Base-by-base conservation (phyloP, 2,797 vertebrate genomes). In the Cichlasoma orientale region DNA sequence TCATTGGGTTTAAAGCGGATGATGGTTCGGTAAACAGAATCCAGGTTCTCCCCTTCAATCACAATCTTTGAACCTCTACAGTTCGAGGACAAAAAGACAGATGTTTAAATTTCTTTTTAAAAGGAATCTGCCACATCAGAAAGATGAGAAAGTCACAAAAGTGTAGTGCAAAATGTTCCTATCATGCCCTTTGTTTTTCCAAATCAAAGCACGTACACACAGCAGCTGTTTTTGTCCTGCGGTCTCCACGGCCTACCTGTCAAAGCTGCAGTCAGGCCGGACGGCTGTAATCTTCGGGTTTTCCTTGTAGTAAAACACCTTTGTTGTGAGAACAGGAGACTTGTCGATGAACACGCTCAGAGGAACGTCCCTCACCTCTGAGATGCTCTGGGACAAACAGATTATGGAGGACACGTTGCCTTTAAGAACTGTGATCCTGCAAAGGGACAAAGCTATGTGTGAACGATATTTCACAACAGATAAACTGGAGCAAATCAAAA, bases 231-330 rank as follows among this genome's bases (percentile, higher is more conserved):
- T 33, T 36, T 71, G 21, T 25, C 11, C 5, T 44, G 21, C 69
- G 10, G 63, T 33, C 18, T 80, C 72, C 10, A 2, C 27, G 25
- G 52, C 86, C 93, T 80, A 99, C 98, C 89, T 94, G 89, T 85
- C 91, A 81, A 95, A 97, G 89, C 96, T 96, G 85, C 98, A 99
- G 79, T 88, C 92, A 2, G 98, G 98, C 36, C 82, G 56, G 10
- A 99, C 87, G 2, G 86, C 79, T 0, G 89, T 91, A 50, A 99
- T 91, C 1, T 87, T 44, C 0, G 98, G 98, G 72, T 97, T 92
- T n/a, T 97, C 95, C 86, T 85, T 96, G 92, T 98, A 99, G 77
- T 94, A 91, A 88, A 99, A 99, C 18, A 86, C 91, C 89, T 94
- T 91, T 6, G 95, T 93, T 1, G 94, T 94, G 6, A 31, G 91